A percentile compares a stretch with the other conserved stretches of the same genome.
Conservation (phyloP, 2,888 invertebrate species). For the Aleiodes leptofemur region DNA sequence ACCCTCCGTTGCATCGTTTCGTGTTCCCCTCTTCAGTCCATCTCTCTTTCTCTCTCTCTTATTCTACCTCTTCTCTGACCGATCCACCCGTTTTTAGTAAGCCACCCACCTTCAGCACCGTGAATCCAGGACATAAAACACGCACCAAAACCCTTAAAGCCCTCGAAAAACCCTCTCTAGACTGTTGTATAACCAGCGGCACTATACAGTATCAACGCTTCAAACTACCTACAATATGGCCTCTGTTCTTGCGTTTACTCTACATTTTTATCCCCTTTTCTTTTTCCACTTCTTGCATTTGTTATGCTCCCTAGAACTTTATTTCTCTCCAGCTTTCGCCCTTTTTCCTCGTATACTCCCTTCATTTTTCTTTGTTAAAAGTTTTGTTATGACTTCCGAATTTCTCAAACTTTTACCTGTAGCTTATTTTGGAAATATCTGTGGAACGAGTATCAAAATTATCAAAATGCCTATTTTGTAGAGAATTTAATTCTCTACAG, state of each 20-base stretch:
- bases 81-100: conserved; percentile 21
- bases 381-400: too few species aligned
- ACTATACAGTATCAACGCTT: conserved; percentile 42
- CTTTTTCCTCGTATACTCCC: too few species aligned
- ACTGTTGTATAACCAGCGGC: conserved; percentile 1
- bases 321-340: too few species aligned
- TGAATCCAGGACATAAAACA: conserved; percentile 45
- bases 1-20: conserved; percentile 49
- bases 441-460: too few species aligned
- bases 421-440: too few species aligned
- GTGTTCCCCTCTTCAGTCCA: not conserved
- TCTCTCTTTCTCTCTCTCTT: conserved; percentile 8
- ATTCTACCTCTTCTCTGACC: conserved; percentile 17
- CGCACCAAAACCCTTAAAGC: conserved; percentile 39
- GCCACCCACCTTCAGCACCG: conserved; percentile 30
- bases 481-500: too few species aligned
- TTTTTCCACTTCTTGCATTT: conserved; percentile 7
- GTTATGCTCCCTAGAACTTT: not conserved
- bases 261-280: not conserved
- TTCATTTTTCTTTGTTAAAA: too few species aligned
- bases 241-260: not conserved
- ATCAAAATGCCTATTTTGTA: too few species aligned
- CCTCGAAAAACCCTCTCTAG: conserved; percentile 27
- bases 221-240: conserved; percentile 17
- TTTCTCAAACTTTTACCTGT: too few species aligned